Percentiles rank a stretch among this genome's conserved stretches.
phyloP scores from a whole-genome alignment of 2,888 invertebrate genomes.

The Gasteruption jaculator region DNA sequence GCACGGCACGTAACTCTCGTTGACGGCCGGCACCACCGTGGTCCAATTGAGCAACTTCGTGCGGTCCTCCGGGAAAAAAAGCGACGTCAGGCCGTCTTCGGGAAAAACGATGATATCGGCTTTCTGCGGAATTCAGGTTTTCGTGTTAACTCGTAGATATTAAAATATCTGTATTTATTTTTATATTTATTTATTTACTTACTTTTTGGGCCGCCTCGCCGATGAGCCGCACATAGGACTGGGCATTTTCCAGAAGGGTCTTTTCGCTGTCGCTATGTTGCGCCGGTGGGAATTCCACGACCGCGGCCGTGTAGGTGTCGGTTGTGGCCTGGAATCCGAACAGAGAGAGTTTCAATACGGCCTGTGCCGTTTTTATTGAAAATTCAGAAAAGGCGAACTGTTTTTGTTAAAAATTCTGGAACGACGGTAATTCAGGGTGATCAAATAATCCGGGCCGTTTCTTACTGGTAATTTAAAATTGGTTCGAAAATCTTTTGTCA shows the following conservation, averaged over 20 bases:
- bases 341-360: too few species aligned
- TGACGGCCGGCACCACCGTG: slow-evolving; percentile 30
- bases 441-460: too few species aligned
- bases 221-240: slow-evolving; percentile 26
- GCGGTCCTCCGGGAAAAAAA: slow-evolving; percentile 40
- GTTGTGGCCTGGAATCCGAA: slow-evolving; percentile 24
- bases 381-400: too few species aligned
- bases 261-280: slow-evolving; percentile 7
- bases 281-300: slow-evolving; percentile 33
- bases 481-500: too few species aligned
- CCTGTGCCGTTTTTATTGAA: too few species aligned
- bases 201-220: too few species aligned
- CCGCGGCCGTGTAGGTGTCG: slow-evolving; percentile 32
- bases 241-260: slow-evolving; percentile 22
- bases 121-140: slow-evolving; percentile 43
- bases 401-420: too few species aligned
- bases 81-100: slow-evolving; percentile 46
- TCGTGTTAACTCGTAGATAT: background rate
- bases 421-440: too few species aligned
- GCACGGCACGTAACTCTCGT: slow-evolving; percentile 31
- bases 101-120: slow-evolving; percentile 61
- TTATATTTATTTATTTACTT: slow-evolving; percentile 25
- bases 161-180: background rate
- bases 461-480: too few species aligned
- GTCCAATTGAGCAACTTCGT: slow-evolving; percentile 28